phyloP scores from a whole-genome alignment of 2,113 vertebrate species.

The Apodemus sylvaticus region DNA sequence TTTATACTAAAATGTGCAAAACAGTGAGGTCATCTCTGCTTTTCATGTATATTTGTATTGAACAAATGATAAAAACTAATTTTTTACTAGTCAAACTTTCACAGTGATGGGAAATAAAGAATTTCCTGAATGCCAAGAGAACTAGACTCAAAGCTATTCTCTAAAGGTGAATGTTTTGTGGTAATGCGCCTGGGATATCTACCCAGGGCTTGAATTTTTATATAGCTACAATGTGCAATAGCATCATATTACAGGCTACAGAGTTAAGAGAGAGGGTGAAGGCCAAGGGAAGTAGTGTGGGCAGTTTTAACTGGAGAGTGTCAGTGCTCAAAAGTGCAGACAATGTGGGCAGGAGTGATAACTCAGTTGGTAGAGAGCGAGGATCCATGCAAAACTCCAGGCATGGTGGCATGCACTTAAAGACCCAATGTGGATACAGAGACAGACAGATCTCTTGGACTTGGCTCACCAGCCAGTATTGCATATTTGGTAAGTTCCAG shows the following conservation, averaged over 20 bases:
- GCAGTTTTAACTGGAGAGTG: background rate
- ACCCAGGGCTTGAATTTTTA: background rate
- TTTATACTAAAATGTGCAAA: background rate
- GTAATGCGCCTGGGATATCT: background rate
- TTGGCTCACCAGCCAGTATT: background rate
- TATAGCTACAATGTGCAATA: accelerated
- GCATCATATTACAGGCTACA: background rate
- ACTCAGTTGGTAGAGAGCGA: background rate
- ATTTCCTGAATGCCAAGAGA: background rate
- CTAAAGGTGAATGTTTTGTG: background rate
- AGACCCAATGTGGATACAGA: background rate
- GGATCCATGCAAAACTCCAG: background rate
- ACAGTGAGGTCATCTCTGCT: background rate
- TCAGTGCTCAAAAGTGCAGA: background rate
- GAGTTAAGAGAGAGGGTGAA: background rate
- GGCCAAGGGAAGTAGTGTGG: background rate
- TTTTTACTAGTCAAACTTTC: background rate
- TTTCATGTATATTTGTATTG: conserved; percentile 23
- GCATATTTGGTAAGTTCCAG: background rate
- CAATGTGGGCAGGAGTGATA: accelerated
- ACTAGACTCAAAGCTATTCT: background rate
- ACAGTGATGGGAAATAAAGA: background rate
- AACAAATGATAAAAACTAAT: conserved; percentile 19
- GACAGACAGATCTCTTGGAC: too few relatives aligned
- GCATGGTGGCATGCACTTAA: background rate